Percentiles rank a stretch among this genome's conserved stretches.
Conservation (phyloP, 2,797 vertebrate species). For the Halcyon chelicuti region DNA sequence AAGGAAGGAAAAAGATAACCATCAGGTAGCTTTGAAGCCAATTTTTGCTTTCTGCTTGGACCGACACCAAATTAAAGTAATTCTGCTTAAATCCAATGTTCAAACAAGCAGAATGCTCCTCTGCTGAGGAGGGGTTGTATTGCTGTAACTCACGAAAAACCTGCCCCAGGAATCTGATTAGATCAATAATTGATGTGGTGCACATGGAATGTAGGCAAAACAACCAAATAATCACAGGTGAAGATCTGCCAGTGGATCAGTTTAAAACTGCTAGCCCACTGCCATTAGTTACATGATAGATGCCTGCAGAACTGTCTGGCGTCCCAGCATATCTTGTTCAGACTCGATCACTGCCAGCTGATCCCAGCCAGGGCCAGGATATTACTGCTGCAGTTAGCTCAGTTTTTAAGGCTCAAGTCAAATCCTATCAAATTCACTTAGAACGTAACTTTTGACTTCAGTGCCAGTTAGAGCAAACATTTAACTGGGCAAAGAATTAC, state of each 20-base stretch:
- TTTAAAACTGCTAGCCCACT: background rate
- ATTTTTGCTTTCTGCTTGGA: background rate
- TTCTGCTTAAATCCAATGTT: background rate
- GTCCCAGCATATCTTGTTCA: background rate
- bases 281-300: background rate
- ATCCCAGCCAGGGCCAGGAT: background rate
- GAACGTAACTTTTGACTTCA: background rate
- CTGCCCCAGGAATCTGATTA: conserved; percentile 22
- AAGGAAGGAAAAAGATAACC: background rate
- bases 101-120: background rate
- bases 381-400: background rate
- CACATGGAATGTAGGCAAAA: conserved; percentile 52
- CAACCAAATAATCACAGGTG: background rate
- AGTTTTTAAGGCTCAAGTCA: background rate
- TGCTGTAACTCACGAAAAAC: background rate
- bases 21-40: background rate
- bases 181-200: background rate
- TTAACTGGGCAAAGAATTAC: background rate
- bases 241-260: background rate
- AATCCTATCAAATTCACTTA: background rate
- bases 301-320: background rate
- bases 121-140: background rate
- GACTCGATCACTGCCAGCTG: background rate
- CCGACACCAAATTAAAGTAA: background rate
- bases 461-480: background rate